These are phyloP conservation scores for Solea senegalensis DNA, from an alignment of 2,113 vertebrate species.

Conservation along the genomic window DNA sequence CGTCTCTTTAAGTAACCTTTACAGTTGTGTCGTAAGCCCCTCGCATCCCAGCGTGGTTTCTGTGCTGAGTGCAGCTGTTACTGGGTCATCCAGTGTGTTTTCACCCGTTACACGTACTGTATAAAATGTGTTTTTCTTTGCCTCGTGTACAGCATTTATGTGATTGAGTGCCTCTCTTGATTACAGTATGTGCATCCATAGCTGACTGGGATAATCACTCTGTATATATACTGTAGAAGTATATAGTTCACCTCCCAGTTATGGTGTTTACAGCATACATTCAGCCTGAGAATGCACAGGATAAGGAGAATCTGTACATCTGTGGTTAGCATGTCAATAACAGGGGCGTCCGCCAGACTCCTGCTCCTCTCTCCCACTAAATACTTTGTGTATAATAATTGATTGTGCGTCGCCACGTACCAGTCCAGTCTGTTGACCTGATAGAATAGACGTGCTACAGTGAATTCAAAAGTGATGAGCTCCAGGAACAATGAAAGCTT, in stretches of 20 bases:
- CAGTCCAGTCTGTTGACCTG: conserved; percentile 8
- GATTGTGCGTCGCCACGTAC: conserved; percentile 12
- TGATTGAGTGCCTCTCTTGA: not conserved
- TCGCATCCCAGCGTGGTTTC: conserved; percentile 23
- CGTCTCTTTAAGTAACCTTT: conserved; percentile 7
- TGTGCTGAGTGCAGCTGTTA: conserved; percentile 26
- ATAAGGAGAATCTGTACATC: not conserved
- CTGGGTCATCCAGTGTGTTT: conserved; percentile 16
- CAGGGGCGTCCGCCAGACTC: not conserved
- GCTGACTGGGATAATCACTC: not conserved
- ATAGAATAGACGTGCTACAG: conserved; percentile 31
- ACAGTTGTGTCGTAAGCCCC: not conserved
- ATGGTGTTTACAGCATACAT: too few relatives aligned
- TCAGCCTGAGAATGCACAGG: too few relatives aligned
- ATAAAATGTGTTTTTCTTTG: not conserved
- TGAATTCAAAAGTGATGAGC: conserved; percentile 34
- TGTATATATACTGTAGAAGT: too few relatives aligned
- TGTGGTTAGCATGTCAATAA: conserved; percentile 9
- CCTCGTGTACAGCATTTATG: not conserved
- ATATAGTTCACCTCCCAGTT: too few relatives aligned
- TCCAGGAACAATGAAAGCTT: conserved; percentile 53
- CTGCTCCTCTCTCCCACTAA: not conserved
- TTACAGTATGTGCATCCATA: not conserved
- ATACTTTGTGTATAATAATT: not conserved
- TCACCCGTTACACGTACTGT: not conserved